Base-by-base conservation (phyloP, 1,140 invertebrate genomes). In the Danaus melanippus region DNA sequence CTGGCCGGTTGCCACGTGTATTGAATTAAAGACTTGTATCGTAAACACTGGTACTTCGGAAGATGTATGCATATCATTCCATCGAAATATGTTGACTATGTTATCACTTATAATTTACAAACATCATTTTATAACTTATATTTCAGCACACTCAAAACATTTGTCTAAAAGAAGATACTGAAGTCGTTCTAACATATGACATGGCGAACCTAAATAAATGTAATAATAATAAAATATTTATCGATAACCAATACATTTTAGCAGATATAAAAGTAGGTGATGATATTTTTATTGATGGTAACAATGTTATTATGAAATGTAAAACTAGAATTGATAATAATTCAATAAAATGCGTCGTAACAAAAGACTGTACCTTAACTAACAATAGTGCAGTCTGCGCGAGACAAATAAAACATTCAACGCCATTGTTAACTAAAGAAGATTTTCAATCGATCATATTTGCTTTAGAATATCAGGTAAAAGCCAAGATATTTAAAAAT, bases 21-120 rank as follows among this genome's bases (percentile, higher is more conserved):
- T 76, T 12, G 70, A 71, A 42, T 41, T 83, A 9, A 80, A 76
- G 41, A 80, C 76, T 12, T 69, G 66, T 50, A 62, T 77, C 12
- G 60, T 71, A 1, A 79, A 74, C 60, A 76, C 77, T 21, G 79
- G 79, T 1, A 50, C 78, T n/a, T 56, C 80, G 12, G 67, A 74
- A 58, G 50, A 63, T 42, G 77, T 74, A 57, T 11, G 54, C 49
- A 8, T 44, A 12, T 21, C 15, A 53, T 21, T 21, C 10, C 12
- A 50, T 50, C 40, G 0, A 50, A 11, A 41, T 6, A 11, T n/a
- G 41, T 50, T 50, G 32, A 50, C 40, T 41, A 7, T 40, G 10
- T 32, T 7, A 4, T 44, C 42, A 44, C 4, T 44, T 44, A 44
- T 46, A 15, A 10, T 44, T 32, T 46, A 42, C 32, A 12, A 1